Conservation (phyloP, 64 coral and sea anemone species). For the Acropora tenuis region DNA sequence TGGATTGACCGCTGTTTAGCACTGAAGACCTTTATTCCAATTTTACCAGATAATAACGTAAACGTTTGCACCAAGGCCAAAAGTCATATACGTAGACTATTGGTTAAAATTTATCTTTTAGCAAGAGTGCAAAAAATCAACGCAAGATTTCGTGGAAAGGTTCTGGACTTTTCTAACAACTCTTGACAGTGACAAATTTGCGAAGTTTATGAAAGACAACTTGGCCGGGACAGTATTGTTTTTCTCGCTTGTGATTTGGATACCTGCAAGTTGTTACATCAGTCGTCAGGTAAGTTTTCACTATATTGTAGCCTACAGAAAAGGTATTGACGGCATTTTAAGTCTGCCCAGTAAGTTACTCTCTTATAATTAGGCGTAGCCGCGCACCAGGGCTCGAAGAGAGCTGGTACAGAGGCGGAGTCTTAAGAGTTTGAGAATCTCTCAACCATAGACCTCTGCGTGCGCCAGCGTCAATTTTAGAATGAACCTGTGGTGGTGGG, state of each 20-base stretch:
- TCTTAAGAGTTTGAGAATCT: too few species aligned
- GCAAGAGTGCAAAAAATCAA: conserved; percentile 78
- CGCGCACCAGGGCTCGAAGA: too few species aligned
- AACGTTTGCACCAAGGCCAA: too few species aligned
- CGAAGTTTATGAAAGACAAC: conserved; percentile 94
- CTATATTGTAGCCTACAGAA: neutral
- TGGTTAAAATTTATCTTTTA: neutral
- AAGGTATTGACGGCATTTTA: neutral
- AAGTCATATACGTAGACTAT: too few species aligned
- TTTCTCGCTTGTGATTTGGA: conserved; percentile 84
- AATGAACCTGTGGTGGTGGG: too few species aligned
- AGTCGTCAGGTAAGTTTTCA: conserved; percentile 58
- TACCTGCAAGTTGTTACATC: conserved; percentile 86
- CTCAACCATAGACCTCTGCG: too few species aligned
- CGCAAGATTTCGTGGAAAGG: conserved; percentile 83
- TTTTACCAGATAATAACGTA: too few species aligned
- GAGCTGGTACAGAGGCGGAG: too few species aligned
- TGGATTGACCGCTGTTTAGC: too few species aligned
- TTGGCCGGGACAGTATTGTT: conserved; percentile 94
- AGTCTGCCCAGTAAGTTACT: neutral
- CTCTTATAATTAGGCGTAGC: too few species aligned
- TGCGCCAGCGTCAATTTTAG: too few species aligned
- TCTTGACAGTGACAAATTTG: conserved; percentile 73
- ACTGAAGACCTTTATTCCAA: too few species aligned
- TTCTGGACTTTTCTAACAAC: conserved; percentile 85